Conservation (phyloP, 2,797 vertebrate species). For the Tokudaia muenninki region DNA sequence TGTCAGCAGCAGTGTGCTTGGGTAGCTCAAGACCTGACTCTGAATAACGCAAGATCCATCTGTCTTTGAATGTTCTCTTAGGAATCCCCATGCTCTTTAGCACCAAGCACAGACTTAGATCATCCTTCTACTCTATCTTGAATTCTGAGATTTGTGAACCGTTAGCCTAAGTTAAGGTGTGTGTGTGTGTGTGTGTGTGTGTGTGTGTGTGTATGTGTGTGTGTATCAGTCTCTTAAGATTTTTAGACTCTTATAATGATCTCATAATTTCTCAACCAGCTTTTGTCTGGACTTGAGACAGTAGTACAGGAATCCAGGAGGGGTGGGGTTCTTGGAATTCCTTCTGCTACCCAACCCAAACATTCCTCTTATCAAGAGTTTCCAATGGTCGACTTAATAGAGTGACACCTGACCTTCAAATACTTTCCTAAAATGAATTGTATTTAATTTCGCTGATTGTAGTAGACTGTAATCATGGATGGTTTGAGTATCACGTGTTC, state of each 20-base stretch:
- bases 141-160: background rate
- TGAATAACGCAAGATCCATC: background rate
- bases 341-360: background rate
- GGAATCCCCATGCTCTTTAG: background rate
- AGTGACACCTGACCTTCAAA: conserved; percentile 27
- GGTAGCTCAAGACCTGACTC: background rate
- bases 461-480: background rate
- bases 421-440: conserved; percentile 33
- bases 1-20: background rate
- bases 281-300: conserved; percentile 13
- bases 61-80: background rate
- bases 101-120: background rate
- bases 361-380: background rate
- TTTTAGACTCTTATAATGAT: background rate
- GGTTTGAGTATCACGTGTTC: background rate
- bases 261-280: background rate
- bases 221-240: background rate
- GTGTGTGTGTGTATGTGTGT: too few relatives aligned
- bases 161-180: background rate
- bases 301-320: background rate
- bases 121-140: background rate
- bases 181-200: too few relatives aligned
- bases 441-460: background rate
- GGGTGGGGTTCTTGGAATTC: background rate
- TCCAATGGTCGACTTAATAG: background rate